Conservation (phyloP, 2,888 invertebrate genomes). For the Phytoseiulus persimilis region DNA sequence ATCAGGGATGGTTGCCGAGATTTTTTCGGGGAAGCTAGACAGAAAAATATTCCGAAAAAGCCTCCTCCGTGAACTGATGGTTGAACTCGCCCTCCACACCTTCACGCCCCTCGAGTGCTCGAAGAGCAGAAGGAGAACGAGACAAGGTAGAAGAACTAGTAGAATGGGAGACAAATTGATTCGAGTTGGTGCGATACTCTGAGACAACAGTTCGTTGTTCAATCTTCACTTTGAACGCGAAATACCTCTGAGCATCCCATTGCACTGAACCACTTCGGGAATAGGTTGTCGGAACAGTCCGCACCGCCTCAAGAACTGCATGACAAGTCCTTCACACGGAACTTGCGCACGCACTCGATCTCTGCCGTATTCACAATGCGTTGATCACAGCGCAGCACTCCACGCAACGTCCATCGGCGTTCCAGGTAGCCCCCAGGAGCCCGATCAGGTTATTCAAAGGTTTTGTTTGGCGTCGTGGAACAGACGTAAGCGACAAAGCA, state of each 20-base stretch:
- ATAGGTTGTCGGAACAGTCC: conserved; percentile 25
- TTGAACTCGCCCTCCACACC: no score
- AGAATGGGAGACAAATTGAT: no score
- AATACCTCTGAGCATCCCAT: conserved; percentile 28
- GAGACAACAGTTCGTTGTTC: background rate
- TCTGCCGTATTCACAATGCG: background rate
- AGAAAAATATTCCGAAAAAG: no score
- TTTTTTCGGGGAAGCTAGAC: no score
- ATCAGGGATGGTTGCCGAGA: background rate
- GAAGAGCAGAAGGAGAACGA: no score
- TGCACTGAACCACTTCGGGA: background rate
- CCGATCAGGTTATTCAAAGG: background rate
- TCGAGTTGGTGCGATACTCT: no score
- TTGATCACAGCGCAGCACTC: background rate
- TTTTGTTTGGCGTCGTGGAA: background rate
- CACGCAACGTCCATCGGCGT: background rate
- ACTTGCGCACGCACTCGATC: background rate
- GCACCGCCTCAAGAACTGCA: conserved; percentile 12
- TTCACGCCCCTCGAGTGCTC: no score
- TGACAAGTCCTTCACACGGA: background rate
- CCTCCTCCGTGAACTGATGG: no score
- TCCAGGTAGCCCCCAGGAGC: background rate
- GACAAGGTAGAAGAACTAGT: no score
- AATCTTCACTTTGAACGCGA: background rate
- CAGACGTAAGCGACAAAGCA: background rate